A percentile compares a stretch with the other conserved stretches of the same genome.
These are phyloP conservation scores for Micrasema minimum DNA, from an alignment of 1,140 invertebrate species.

Conservation along the genomic window DNA sequence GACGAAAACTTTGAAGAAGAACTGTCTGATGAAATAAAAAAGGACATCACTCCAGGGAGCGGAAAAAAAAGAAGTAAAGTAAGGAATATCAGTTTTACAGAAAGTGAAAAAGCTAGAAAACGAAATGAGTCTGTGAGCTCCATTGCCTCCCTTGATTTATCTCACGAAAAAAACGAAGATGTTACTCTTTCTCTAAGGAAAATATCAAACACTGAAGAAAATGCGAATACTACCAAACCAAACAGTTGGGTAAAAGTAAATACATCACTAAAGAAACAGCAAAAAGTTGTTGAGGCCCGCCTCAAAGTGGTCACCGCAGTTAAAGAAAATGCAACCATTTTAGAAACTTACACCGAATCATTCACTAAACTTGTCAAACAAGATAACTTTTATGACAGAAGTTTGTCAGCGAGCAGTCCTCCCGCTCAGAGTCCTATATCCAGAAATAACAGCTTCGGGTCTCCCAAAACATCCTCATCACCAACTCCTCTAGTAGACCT, in stretches of 20 bases:
- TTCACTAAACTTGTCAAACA: conserved; percentile 61
- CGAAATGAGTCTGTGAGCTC: conserved; percentile 65
- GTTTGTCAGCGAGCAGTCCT: conserved; percentile 53
- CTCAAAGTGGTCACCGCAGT: conserved; percentile 64
- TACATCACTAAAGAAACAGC: conserved; percentile 56
- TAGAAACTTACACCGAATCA: conserved; percentile 58
- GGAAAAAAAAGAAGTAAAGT: conserved; percentile 60
- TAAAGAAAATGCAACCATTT: conserved; percentile 59
- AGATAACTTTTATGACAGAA: conserved; percentile 53
- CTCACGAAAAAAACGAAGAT: conserved; percentile 60
- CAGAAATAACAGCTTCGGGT: conserved; percentile 32
- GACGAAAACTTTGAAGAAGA: conserved; percentile 59
- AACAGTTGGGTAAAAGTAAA: conserved; percentile 62
- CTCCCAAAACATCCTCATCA: conserved; percentile 58
- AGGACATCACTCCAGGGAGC: conserved; percentile 56
- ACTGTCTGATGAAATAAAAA: conserved; percentile 56
- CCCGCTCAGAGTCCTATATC: conserved; percentile 55
- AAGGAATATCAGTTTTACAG: conserved; percentile 63
- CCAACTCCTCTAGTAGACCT: conserved; percentile 44
- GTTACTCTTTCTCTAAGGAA: conserved; percentile 61
- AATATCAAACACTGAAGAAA: conserved; percentile 58
- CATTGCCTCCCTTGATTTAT: conserved; percentile 61
- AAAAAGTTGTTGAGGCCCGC: conserved; percentile 64
- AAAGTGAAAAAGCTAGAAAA: conserved; percentile 63
- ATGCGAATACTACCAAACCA: conserved; percentile 51